Evolutionary conservation across 2,113 vertebrate species (phyloP).

Genomic region (Chelonoidis abingdonii): DNA sequence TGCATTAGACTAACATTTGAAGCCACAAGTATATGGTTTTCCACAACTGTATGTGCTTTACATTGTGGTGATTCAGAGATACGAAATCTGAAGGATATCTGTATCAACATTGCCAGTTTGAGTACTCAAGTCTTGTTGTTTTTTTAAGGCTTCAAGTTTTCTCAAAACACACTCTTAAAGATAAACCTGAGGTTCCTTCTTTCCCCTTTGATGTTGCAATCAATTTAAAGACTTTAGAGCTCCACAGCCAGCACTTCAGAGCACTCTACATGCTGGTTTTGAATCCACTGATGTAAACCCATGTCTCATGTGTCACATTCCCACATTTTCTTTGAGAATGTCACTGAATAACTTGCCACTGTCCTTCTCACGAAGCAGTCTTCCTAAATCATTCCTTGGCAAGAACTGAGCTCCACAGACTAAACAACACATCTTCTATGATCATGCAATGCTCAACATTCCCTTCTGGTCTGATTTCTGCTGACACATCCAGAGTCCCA

Average conservation of each 20-base stretch:
- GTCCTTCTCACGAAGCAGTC: neutral
- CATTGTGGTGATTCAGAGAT: neutral
- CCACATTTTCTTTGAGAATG: neutral
- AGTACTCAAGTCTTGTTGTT: neutral
- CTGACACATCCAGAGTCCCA: neutral
- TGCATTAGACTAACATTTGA: neutral
- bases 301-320: neutral
- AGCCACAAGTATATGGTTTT: neutral
- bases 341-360: neutral
- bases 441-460: neutral
- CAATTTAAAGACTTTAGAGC: neutral
- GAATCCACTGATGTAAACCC: neutral
- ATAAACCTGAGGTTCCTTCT: neutral
- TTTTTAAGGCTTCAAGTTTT: neutral
- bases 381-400: neutral
- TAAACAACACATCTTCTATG: neutral
- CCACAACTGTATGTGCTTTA: neutral
- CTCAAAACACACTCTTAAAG: neutral
- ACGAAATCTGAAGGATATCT: neutral
- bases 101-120: neutral
- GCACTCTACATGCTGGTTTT: neutral
- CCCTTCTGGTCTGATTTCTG: neutral
- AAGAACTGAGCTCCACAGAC: neutral
- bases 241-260: neutral
- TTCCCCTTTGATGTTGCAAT: neutral